Percentiles rank a stretch among this genome's conserved stretches.
These are phyloP conservation scores for Lucilia cuprina DNA, from an alignment of 1,140 invertebrate genomes.

Conservation along the genomic window DNA sequence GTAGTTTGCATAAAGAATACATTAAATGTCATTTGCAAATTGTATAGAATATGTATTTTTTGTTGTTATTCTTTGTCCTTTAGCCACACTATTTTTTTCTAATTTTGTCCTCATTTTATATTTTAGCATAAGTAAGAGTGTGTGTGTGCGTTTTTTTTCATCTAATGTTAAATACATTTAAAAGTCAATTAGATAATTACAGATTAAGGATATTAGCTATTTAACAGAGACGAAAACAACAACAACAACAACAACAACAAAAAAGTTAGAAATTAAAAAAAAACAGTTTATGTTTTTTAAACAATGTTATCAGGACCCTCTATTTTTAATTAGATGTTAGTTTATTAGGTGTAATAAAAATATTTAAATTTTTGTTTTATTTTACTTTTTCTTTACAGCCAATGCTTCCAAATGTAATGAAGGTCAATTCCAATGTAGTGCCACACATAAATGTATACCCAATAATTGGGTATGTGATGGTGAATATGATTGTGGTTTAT, in stretches of 20 bases:
- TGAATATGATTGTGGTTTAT: slow-evolving; percentile 57
- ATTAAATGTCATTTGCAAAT: slow-evolving; percentile 8
- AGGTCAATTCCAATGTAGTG: slow-evolving; percentile 69
- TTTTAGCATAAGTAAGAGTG: too few species aligned
- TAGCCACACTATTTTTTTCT: too few species aligned
- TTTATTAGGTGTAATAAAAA: too few species aligned
- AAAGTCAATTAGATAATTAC: slow-evolving; percentile 34
- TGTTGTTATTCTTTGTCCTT: not conserved
- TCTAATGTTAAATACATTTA: slow-evolving; percentile 28
- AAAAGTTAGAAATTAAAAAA: not conserved
- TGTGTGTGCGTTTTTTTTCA: not conserved
- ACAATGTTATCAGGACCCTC: not conserved
- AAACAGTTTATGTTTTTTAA: not conserved
- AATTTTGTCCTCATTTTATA: not conserved
- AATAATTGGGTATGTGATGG: slow-evolving; percentile 76
- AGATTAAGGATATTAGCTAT: slow-evolving; percentile 34
- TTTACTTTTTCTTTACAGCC: slow-evolving; percentile 43
- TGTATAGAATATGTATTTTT: not conserved
- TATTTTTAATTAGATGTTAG: too few species aligned
- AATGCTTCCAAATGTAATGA: slow-evolving; percentile 64
- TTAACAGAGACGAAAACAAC: not conserved
- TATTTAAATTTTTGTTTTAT: not conserved
- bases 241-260: slow-evolving; percentile 22
- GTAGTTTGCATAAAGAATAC: not conserved
- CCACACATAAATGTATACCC: slow-evolving; percentile 73